These are phyloP conservation scores for Cerastoderma edule DNA, from an alignment of 2,888 invertebrate genomes.

Conservation along the genomic window DNA sequence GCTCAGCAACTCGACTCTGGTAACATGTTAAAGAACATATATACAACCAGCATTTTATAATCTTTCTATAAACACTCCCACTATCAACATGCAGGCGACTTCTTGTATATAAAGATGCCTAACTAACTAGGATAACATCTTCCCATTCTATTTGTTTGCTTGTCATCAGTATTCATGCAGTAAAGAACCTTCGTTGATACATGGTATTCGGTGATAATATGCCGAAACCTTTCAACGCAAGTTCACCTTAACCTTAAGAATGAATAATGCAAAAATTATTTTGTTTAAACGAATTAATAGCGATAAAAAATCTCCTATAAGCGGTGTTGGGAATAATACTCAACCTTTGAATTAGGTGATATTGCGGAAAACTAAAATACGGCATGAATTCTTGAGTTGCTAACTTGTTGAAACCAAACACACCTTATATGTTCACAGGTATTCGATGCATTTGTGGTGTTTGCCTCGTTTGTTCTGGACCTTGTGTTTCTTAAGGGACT, in stretches of 20 bases:
- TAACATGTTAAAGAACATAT: neutral
- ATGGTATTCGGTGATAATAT: too few species aligned
- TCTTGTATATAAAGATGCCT: too few species aligned
- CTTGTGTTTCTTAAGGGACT: conserved; percentile 65
- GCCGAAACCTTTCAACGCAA: too few species aligned
- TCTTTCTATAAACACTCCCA: too few species aligned
- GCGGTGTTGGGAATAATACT: neutral
- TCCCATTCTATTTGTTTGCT: too few species aligned
- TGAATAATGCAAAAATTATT: neutral
- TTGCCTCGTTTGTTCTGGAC: conserved; percentile 68
- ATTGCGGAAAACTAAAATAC: neutral
- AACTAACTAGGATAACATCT: too few species aligned
- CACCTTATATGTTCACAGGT: conserved; percentile 58
- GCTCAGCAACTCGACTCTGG: neutral
- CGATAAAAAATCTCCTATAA: too few species aligned
- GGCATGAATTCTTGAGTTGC: neutral
- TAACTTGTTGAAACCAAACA: neutral
- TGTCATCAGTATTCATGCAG: too few species aligned
- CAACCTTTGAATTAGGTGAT: neutral
- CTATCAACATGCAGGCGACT: too few species aligned
- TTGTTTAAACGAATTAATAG: too few species aligned
- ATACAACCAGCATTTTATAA: neutral
- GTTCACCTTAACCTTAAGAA: neutral
- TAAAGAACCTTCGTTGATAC: too few species aligned
- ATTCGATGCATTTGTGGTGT: conserved; percentile 70